These are phyloP conservation scores for Dryocosmus kuriphilus DNA, from an alignment of 2,888 invertebrate genomes.

Conservation along the genomic window DNA sequence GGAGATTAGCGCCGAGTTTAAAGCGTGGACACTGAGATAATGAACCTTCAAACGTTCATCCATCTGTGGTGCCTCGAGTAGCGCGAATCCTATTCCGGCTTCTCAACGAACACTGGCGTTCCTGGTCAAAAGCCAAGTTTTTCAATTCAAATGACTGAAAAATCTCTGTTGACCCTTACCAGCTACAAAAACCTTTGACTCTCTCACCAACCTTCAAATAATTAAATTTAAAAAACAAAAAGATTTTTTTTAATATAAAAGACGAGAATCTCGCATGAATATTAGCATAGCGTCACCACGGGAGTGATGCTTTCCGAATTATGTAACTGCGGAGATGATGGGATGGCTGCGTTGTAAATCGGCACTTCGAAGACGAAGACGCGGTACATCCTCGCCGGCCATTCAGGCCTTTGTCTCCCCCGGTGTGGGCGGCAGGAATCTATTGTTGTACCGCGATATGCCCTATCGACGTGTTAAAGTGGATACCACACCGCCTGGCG, in stretches of 20 bases:
- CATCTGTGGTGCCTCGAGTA: slow-evolving; percentile 22
- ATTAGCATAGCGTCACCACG: neutral
- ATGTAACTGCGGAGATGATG: slow-evolving; percentile 58
- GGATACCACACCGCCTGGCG: slow-evolving; percentile 16
- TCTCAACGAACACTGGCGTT: slow-evolving; percentile 12
- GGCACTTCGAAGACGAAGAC: slow-evolving; percentile 48
- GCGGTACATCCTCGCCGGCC: slow-evolving; percentile 57
- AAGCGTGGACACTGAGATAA: slow-evolving; percentile 42
- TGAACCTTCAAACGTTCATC: slow-evolving; percentile 43
- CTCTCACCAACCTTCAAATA: no score
- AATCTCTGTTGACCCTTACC: no score
- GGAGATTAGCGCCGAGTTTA: slow-evolving; percentile 44
- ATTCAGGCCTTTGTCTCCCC: slow-evolving; percentile 66
- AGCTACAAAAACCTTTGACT: no score
- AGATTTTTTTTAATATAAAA: no score
- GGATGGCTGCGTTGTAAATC: slow-evolving; percentile 67
- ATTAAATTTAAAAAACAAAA: no score
- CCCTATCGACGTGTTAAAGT: slow-evolving; percentile 23
- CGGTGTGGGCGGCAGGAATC: slow-evolving; percentile 69
- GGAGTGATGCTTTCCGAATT: slow-evolving; percentile 66
- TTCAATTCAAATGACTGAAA: neutral
- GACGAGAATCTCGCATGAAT: neutral
- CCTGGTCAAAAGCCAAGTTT: neutral
- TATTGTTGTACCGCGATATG: slow-evolving; percentile 63
- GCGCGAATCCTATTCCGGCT: slow-evolving; percentile 36